Base-by-base conservation (phyloP, 30 jellyfish, hydroid and myxozoan species). In the Hydractinia echinata region DNA sequence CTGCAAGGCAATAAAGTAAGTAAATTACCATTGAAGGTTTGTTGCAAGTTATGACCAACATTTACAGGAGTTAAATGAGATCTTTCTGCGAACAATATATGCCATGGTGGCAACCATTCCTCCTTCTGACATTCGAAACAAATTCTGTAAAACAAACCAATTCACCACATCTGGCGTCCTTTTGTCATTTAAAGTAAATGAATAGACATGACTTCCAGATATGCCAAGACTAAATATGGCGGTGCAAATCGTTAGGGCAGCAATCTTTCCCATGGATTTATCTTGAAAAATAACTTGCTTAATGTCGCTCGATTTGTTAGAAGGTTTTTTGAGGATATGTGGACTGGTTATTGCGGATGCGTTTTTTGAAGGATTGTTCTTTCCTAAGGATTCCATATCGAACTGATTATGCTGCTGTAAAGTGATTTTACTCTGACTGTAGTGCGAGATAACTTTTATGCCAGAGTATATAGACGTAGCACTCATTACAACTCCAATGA, bases 401-500 rank as follows among this genome's bases (percentile, higher is more conserved):
- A 51, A 30, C 44, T 30, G 44, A 30, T 30, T 6, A 13, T n/a
- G 39, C 18, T 7, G 19, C 19, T 13, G 10, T 13, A 64, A 7
- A 8, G 8, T 64, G 7, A 7, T 44, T 64, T 64, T 64, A 13
- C 74, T 64, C 39, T 64, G 10, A 8, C 74, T 6, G 74, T 13
- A 64, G 9, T 44, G 19, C 39, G 19, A n/a, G 19, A 64, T n/a
- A 44, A 64, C 51, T 64, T 64, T 64, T 13, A 44, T 3, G 0
- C 74, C 74, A 51, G 16, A n/a, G 18, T 6, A 6, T 64, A 64
- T 6, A 6, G 74, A 64, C 19, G 74, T n/a, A 13, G 51, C 19
- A 13, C 74, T n/a, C 39, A 64, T 64, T 8, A 51, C 19, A n/a
- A 64, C 19, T n/a, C 74, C 74, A 64, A 64, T 64, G 51, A 64